phyloP scores from a whole-genome alignment of 2,888 invertebrate genomes.

The Trisateles emortualis region DNA sequence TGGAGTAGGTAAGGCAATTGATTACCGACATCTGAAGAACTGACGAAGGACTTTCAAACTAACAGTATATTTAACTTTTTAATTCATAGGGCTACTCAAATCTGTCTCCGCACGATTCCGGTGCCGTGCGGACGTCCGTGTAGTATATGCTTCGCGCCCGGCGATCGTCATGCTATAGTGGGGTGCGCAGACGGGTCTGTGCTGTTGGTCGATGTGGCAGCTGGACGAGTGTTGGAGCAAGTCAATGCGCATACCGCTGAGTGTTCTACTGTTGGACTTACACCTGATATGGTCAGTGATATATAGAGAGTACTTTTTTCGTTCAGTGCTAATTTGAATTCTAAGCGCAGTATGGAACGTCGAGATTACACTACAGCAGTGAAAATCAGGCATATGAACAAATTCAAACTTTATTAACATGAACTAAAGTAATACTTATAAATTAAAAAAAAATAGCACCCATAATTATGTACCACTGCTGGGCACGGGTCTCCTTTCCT shows the following conservation, averaged over 20 bases:
- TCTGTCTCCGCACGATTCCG: slow-evolving; percentile 90
- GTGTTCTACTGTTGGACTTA: slow-evolving; percentile 92
- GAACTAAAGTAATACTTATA: too few relatives aligned
- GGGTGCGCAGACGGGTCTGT: slow-evolving; percentile 95
- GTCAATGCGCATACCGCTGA: slow-evolving; percentile 94
- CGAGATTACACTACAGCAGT: too few relatives aligned
- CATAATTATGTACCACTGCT: too few relatives aligned
- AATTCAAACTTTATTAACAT: too few relatives aligned
- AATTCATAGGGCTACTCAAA: slow-evolving; percentile 80
- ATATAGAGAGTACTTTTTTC: neutral
- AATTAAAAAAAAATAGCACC: too few relatives aligned
- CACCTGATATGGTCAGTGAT: slow-evolving; percentile 91
- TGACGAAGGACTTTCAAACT: too few relatives aligned
- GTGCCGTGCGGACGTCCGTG: slow-evolving; percentile 89
- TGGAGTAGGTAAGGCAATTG: slow-evolving; percentile 97
- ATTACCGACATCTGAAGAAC: too few relatives aligned
- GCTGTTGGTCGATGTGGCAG: slow-evolving; percentile 94
- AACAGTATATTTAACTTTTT: too few relatives aligned
- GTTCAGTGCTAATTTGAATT: neutral
- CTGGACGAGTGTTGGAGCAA: slow-evolving; percentile 93
- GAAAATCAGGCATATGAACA: too few relatives aligned
- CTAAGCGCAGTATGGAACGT: neutral
- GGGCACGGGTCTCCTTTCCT: too few relatives aligned
- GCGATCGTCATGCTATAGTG: slow-evolving; percentile 95
- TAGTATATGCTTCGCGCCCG: slow-evolving; percentile 93